A percentile compares a stretch with the other conserved stretches of the same genome.
These are phyloP conservation scores for Brachyistius frenatus DNA, from an alignment of 2,113 vertebrate genomes.

Conservation along the genomic window DNA sequence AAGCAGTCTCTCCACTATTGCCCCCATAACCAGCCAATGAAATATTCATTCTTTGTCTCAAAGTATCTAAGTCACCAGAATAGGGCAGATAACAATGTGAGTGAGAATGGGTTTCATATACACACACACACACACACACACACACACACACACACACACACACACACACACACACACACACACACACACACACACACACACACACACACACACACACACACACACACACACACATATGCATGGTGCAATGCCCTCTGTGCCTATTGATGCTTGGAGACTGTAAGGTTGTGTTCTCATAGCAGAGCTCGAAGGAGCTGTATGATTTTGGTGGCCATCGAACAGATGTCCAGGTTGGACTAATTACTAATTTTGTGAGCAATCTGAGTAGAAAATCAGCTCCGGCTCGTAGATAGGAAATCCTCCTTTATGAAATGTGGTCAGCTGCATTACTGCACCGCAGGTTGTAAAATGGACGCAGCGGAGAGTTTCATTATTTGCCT, in stretches of 20 bases:
- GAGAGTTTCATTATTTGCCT: conserved; percentile 63
- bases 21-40: conserved; percentile 76
- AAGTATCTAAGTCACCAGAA: conserved; percentile 66
- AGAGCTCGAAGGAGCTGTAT: conserved; percentile 57
- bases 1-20: conserved; percentile 67
- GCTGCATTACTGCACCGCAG: conserved; percentile 49
- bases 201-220: neutral
- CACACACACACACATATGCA: conserved; percentile 13
- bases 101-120: conserved; percentile 34
- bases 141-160: too few relatives aligned
- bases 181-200: neutral
- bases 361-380: conserved; percentile 67
- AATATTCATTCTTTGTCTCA: conserved; percentile 83
- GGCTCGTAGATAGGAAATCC: conserved; percentile 56
- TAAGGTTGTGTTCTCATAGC: conserved; percentile 34
- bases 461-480: conserved; percentile 38
- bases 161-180: conserved; percentile 8
- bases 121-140: conserved; percentile 9
- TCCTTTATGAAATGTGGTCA: conserved; percentile 58
- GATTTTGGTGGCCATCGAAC: conserved; percentile 48
- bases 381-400: conserved; percentile 53
- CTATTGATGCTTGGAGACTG: conserved; percentile 41
- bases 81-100: conserved; percentile 72
- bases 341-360: conserved; percentile 52
- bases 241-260: conserved; percentile 35